Conservation (phyloP, 2,113 vertebrate genomes). For the Oxygymnocypris stewartii region DNA sequence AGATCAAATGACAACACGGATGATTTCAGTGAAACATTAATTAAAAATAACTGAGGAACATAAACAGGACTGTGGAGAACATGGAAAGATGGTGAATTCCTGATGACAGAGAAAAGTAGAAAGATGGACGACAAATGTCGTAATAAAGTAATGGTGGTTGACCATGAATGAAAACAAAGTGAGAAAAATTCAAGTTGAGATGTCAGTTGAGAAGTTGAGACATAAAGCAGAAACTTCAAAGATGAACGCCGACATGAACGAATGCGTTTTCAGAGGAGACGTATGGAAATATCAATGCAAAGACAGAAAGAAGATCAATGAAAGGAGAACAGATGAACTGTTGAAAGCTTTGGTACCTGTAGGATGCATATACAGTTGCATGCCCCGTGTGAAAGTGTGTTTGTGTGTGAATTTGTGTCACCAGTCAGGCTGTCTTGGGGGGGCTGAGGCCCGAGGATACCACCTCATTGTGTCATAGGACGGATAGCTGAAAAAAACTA, state of each 20-base stretch:
- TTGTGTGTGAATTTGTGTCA: conserved; percentile 60
- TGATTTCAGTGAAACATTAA: background rate
- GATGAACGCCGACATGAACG: background rate
- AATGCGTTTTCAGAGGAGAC: background rate
- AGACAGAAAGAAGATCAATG: background rate
- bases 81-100: background rate
- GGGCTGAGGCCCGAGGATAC: conserved; percentile 79
- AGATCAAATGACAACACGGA: background rate
- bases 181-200: background rate
- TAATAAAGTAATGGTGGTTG: background rate
- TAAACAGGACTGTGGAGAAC: background rate
- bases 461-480: conserved; percentile 73
- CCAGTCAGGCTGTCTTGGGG: conserved; percentile 71
- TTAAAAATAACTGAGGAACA: background rate
- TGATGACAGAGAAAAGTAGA: background rate
- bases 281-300: background rate
- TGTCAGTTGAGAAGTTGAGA: background rate
- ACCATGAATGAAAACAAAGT: background rate
- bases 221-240: background rate
- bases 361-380: background rate
- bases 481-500: conserved; percentile 67
- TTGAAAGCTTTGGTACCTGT: conserved; percentile 32
- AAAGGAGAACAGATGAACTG: background rate
- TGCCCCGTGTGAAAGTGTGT: conserved; percentile 26
- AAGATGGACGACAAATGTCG: background rate